A percentile compares a stretch with the other conserved stretches of the same genome.
phyloP scores from a whole-genome alignment of 2,113 vertebrate species.

The Coregonus clupeaformis region DNA sequence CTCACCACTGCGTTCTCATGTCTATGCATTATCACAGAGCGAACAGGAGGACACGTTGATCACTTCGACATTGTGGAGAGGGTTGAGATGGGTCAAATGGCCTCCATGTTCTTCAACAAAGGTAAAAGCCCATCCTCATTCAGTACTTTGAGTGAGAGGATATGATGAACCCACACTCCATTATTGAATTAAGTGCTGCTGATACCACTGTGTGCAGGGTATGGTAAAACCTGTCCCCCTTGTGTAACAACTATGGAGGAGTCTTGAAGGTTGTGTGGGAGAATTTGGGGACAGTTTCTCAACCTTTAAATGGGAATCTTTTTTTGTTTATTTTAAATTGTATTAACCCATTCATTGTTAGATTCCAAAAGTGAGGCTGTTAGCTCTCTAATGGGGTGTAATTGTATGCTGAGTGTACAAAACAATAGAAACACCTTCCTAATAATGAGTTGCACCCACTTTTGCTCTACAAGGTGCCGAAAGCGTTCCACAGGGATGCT shows the following conservation, averaged over 20 bases:
- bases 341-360: too few species aligned
- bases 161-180: not conserved
- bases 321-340: too few species aligned
- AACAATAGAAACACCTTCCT: too few species aligned
- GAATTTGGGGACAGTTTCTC: conserved; percentile 22
- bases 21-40: conserved; percentile 72
- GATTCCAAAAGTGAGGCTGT: conserved; percentile 39
- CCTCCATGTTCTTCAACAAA: conserved; percentile 99
- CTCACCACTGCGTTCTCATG: too few species aligned
- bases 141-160: not conserved
- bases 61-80: conserved; percentile 94
- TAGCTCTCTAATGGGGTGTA: conserved; percentile 59
- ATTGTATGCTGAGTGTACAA: conserved; percentile 38
- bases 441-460: too few species aligned
- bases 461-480: too few species aligned
- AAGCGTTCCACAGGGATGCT: too few species aligned
- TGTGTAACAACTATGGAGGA: conserved; percentile 26
- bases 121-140: conserved; percentile 67
- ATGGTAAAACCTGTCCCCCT: not conserved
- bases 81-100: conserved; percentile 99
- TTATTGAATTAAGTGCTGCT: conserved; percentile 30
- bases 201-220: not conserved
- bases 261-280: conserved; percentile 31
- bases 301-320: conserved; percentile 14
- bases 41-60: conserved; percentile 71